These are phyloP conservation scores for Platerodrilus igneus DNA, from an alignment of 2,888 invertebrate genomes.

Conservation along the genomic window DNA sequence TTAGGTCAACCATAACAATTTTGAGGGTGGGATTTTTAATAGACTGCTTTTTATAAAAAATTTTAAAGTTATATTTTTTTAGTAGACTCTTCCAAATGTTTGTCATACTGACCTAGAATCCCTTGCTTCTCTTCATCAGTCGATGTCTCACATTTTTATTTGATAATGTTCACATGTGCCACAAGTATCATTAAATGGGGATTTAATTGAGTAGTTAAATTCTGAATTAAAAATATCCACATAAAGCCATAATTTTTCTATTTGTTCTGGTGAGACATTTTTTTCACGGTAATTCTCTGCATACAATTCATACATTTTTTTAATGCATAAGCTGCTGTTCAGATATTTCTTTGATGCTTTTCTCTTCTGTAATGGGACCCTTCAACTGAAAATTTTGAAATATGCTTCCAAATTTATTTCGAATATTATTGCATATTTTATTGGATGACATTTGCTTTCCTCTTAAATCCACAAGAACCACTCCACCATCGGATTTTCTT, in stretches of 20 bases:
- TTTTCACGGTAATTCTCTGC: background rate
- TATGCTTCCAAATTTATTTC: constrained; percentile 2
- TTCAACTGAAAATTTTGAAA: background rate
- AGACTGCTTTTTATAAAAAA: background rate
- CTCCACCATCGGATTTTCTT: background rate
- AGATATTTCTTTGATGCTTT: background rate
- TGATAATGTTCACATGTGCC: background rate
- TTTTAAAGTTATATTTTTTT: background rate
- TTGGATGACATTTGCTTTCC: background rate
- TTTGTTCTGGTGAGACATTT: background rate
- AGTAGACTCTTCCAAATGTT: constrained; percentile 1
- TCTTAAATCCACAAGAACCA: background rate
- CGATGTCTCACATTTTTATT: too few relatives aligned
- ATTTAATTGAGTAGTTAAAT: too few relatives aligned
- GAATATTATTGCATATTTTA: background rate
- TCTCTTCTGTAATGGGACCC: constrained; percentile 1
- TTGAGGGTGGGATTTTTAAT: constrained; percentile 1
- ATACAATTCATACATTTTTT: constrained; percentile 5
- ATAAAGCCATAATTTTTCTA: constrained; percentile 3
- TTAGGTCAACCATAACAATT: too few relatives aligned
- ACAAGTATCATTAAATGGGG: background rate
- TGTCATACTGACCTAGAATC: too few relatives aligned
- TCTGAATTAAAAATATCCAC: background rate
- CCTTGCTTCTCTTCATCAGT: too few relatives aligned
- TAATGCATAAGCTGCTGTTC: too few relatives aligned